These are phyloP conservation scores for Anagyrus pseudococci DNA, from an alignment of 2,888 invertebrate species.

Conservation along the genomic window DNA sequence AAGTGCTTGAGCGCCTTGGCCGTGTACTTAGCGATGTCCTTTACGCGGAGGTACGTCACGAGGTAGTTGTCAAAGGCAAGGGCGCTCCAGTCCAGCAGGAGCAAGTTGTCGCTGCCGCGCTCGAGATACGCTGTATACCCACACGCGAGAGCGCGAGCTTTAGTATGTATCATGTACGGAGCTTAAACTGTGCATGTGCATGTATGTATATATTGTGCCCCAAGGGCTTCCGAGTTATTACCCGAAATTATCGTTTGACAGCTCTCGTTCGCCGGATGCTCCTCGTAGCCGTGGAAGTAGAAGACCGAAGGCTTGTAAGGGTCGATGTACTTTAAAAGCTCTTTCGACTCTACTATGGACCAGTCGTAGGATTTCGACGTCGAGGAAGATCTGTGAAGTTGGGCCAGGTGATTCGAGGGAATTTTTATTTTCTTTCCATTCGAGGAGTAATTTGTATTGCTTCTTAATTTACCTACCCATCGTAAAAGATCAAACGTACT, in stretches of 20 bases:
- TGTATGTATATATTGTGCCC: not conserved
- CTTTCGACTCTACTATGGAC: too few relatives aligned
- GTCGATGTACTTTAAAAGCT: conserved; percentile 39
- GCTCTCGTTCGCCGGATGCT: conserved; percentile 43
- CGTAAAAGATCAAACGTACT: not conserved
- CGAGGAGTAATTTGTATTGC: not conserved
- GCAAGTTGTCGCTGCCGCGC: conserved; percentile 45
- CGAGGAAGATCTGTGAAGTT: too few relatives aligned
- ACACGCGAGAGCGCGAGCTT: not conserved
- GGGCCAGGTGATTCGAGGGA: too few relatives aligned
- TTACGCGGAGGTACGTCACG: conserved; percentile 27
- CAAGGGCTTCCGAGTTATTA: conserved; percentile 17
- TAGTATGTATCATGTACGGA: not conserved
- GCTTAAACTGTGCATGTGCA: not conserved
- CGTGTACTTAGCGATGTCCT: conserved; percentile 39
- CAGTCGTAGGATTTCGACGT: too few relatives aligned
- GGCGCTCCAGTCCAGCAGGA: conserved; percentile 50
- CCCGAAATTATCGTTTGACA: conserved; percentile 43
- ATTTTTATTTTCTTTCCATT: not conserved
- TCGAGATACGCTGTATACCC: conserved; percentile 44
- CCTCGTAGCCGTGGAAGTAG: conserved; percentile 46
- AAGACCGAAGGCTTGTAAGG: conserved; percentile 40
- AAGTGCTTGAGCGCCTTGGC: conserved; percentile 40
- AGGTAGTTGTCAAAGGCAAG: conserved; percentile 43
- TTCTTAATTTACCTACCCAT: not conserved